Evolutionary conservation across 2,113 vertebrate genomes (phyloP).

Genomic region (Arizona elegans): DNA sequence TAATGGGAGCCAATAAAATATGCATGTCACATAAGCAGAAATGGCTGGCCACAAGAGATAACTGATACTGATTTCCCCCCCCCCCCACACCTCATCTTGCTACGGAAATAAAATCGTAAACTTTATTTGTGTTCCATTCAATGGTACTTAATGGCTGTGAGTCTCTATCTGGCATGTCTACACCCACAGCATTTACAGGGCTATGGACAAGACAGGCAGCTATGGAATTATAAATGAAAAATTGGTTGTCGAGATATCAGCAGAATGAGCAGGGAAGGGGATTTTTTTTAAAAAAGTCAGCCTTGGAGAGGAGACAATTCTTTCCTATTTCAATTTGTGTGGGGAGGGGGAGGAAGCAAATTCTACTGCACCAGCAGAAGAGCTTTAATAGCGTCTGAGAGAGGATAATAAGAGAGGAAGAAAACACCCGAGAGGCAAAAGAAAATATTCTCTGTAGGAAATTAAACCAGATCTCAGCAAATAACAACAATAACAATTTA

Average conservation of each 20-base stretch:
- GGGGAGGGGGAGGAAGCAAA: conserved; percentile 33
- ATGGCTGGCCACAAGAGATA: conserved; percentile 27
- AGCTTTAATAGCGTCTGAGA: conserved; percentile 52
- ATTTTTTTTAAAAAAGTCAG: conserved; percentile 1
- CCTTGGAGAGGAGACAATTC: conserved; percentile 45
- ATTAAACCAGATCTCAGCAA: conserved; percentile 64
- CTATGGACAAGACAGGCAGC: conserved; percentile 16
- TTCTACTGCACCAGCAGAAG: conserved; percentile 56
- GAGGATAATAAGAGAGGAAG: conserved; percentile 43
- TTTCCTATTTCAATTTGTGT: neutral
- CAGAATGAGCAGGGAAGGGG: conserved; percentile 1
- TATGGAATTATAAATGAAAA: conserved; percentile 9
- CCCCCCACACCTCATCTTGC: neutral
- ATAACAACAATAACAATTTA: conserved; percentile 64
- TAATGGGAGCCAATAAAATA: conserved; percentile 58
- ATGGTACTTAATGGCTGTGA: conserved; percentile 16
- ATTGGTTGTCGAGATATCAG: neutral
- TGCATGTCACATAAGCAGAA: conserved; percentile 44
- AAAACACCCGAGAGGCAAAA: conserved; percentile 52
- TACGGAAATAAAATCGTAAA: conserved; percentile 30
- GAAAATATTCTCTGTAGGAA: conserved; percentile 62
- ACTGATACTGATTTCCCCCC: neutral
- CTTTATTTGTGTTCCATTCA: conserved; percentile 21
- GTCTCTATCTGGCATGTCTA: neutral
- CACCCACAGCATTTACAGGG: conserved; percentile 8